Evolutionary conservation across 2,797 vertebrate genomes (phyloP), one percentile per base, ranked within the genome.

Genomic region (Cryptoprocta ferox): DNA sequence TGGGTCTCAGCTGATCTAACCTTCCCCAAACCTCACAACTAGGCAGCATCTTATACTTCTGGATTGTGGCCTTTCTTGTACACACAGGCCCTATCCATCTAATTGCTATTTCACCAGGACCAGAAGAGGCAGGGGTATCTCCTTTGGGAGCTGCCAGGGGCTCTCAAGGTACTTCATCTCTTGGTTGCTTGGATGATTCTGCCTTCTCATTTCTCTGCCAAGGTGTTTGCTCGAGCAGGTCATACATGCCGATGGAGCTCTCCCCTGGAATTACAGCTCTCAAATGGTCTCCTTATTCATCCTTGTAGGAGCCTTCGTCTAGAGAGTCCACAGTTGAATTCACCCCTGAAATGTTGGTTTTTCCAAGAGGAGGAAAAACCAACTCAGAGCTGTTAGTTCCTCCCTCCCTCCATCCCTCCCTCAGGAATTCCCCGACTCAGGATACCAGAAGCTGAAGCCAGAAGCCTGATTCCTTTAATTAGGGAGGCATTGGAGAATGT

Each of bases 401-500:
- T 94, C 39, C 48, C 30, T 80, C 39, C 24, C 32, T 94, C 37
- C 48, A 26, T 80, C 45, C 24, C 32, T 86, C 61, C n/a, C 26
- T 39, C 30, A 81, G 95, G 42, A 59, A 66, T 66, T 80, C n/a
- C 45, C n/a, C 0, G 0, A 35, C 42, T n/a, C 1, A 6, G 42
- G 68, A n/a, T 73, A 35, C 19, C 83, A 86, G 96, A 35, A 16
- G 2, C 35, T 66, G 66, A 94, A 93, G 19, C 24, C 10, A 16
- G 94, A n/a, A 26, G 30, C 82, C 42, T n/a, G 82, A 30, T n/a
- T 56, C 53, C 61, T 79, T 95, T 95, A 84, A 92, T 94, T 85
- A 97, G 89, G 94, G 87, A 90, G 42, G 92, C 1, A 0, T 24
- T 45, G 61, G 70, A 92, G 81, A 88, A 79, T 37, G 61, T 84